phyloP scores from a whole-genome alignment of 1,140 invertebrate species.

The Scaptodrosophila lebanonensis region DNA sequence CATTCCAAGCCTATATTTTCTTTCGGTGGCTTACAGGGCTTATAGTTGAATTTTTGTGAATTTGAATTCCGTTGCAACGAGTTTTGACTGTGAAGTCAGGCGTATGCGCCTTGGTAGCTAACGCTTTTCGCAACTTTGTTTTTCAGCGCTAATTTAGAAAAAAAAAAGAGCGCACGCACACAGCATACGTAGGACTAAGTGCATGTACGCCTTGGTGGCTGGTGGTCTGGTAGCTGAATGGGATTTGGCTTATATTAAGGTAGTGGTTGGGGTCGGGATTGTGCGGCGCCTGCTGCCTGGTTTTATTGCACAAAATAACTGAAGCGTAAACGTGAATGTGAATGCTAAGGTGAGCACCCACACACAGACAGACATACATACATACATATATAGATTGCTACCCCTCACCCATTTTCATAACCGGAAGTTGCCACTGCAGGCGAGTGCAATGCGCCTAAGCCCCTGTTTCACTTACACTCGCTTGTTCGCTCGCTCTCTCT shows the following conservation, averaged over 20 bases:
- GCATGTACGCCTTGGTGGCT: conserved; percentile 13
- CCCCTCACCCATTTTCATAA: conserved; percentile 50
- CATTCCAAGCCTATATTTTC: too few species aligned
- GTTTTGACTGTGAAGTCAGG: too few species aligned
- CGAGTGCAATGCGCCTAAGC: conserved; percentile 50
- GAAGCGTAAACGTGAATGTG: conserved; percentile 67
- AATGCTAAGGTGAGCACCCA: conserved; percentile 28
- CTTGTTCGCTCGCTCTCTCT: background rate
- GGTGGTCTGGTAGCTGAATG: too few species aligned
- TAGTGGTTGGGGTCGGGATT: background rate
- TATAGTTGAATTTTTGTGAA: too few species aligned
- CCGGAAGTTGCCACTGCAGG: conserved; percentile 54
- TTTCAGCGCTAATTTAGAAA: conserved; percentile 55
- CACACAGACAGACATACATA: too few species aligned
- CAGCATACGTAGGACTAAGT: conserved; percentile 28
- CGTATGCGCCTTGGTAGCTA: too few species aligned
- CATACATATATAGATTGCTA: too few species aligned
- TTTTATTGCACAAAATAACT: conserved; percentile 37
- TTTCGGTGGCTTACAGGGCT: too few species aligned
- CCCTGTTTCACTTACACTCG: conserved; percentile 7
- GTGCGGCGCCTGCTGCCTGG: background rate
- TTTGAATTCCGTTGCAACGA: too few species aligned
- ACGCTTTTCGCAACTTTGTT: conserved; percentile 5
- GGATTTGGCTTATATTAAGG: too few species aligned
- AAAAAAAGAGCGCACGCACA: conserved; percentile 23